phyloP scores from a whole-genome alignment of 2,888 invertebrate genomes.

The Noctua fimbriata region DNA sequence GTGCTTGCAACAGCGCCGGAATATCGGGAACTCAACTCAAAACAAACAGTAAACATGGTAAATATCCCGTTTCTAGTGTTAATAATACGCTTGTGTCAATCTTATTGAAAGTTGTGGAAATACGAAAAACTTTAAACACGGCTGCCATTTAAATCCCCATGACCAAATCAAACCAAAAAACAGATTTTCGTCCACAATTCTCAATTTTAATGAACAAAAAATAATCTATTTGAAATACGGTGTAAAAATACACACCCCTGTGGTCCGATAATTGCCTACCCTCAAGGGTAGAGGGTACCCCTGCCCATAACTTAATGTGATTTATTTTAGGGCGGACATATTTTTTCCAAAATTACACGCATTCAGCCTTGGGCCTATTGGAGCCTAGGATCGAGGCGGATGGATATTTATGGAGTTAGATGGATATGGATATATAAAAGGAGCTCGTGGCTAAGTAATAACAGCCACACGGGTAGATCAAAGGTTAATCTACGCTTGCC shows the following conservation, averaged over 20 bases:
- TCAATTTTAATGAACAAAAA: slow-evolving; percentile 55
- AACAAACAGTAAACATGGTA: no score
- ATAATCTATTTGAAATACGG: slow-evolving; percentile 60
- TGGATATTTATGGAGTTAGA: slow-evolving; percentile 12
- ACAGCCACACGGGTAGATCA: not conserved
- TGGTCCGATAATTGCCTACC: slow-evolving; percentile 67
- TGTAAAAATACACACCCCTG: slow-evolving; percentile 64
- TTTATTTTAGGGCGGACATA: slow-evolving; percentile 70
- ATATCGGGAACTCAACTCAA: no score
- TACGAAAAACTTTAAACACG: not conserved
- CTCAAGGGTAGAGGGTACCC: slow-evolving; percentile 62
- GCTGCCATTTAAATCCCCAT: not conserved
- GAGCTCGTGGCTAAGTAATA: no score
- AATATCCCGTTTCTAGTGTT: no score
- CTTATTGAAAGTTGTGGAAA: not conserved
- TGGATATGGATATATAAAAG: not conserved
- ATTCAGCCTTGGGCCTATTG: slow-evolving; percentile 49
- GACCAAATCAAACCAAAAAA: not conserved
- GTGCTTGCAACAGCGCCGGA: no score
- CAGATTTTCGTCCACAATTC: not conserved
- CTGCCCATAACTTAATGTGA: slow-evolving; percentile 68
- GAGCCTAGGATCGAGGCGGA: slow-evolving; percentile 34
- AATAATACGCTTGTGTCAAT: no score
- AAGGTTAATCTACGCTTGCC: not conserved
- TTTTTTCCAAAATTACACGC: slow-evolving; percentile 64